Evolutionary conservation across 2,888 invertebrate species (phyloP), one percentile per base, ranked within the genome.

Genomic region (Hypsopygia costalis): DNA sequence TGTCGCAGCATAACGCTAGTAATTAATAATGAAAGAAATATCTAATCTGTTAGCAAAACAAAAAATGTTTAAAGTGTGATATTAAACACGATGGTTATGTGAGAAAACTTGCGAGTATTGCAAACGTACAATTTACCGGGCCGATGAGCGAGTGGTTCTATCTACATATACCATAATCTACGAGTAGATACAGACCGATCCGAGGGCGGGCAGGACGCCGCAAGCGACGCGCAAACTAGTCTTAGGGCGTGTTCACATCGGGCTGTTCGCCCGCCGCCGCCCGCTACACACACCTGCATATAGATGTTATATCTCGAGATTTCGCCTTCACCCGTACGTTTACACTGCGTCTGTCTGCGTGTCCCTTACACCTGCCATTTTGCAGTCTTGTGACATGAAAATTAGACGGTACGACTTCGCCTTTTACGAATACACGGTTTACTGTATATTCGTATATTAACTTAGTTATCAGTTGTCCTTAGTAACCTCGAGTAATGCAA

Each of bases 211-310:
- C 27, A 32, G 39, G 39, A 33, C 33, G 33, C 36, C 31, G 39
- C 33, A 27, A 33, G 39, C 39, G 32, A 28, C 33, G 39, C 39
- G 33, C 39, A 39, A 39, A 39, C 39, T 39, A 39, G 39, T 39
- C 39, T 32, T 27, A 12, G 33, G 39, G 28, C 39, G 39, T 33
- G 33, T 33, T 33, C 39, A 32, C 39, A n/a, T 27, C 39, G 39
- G 16, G 16, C 39, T 16, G 25, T 6, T 25, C 25, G 25, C 25
- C 25, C 3, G 3, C 33, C 27, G 25, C 25, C 1, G 3, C 2
- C 25, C 7, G 25, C 25, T n/a, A 6, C 25, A 25, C 25, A 7
- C 1, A 25, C 25, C 21, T 21, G 4, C 4, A 6, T 6, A 3
- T 3, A 21, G 21, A 21, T 6, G n/a, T 6, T 25, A 6, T 6